Conservation (phyloP, 2,888 invertebrate genomes). For the Andrena minutula region DNA sequence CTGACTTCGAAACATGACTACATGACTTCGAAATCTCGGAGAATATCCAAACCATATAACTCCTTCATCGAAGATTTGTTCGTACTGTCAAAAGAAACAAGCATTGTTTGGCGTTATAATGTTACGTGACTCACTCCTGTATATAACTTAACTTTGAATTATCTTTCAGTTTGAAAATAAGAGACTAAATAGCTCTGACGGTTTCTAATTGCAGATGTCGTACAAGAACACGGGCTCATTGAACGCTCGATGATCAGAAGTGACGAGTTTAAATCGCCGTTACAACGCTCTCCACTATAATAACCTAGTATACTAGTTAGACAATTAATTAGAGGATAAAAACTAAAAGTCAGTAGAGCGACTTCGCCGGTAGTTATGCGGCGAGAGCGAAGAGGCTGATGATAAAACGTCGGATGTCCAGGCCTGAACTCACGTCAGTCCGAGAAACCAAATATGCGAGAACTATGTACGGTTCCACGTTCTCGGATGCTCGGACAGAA, state of each 20-base stretch:
- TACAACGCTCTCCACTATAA: constrained; percentile 83
- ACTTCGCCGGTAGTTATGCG: constrained; percentile 67
- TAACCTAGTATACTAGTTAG: constrained; percentile 87
- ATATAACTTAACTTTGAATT: no score
- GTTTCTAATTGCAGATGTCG: constrained; percentile 77
- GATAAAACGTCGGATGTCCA: constrained; percentile 67
- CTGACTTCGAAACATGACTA: no score
- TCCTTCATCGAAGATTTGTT: no score
- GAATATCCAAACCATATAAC: no score
- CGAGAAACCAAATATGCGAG: constrained; percentile 55
- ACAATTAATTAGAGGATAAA: constrained; percentile 89
- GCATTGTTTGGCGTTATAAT: background rate
- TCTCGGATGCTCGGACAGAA: constrained; percentile 63
- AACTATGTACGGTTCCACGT: constrained; percentile 60
- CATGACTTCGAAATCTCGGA: no score
- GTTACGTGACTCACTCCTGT: no score
- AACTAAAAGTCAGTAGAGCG: constrained; percentile 76
- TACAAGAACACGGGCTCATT: constrained; percentile 81
- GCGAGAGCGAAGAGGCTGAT: constrained; percentile 68
- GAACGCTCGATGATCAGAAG: constrained; percentile 82
- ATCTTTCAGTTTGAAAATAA: background rate
- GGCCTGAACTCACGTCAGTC: constrained; percentile 67
- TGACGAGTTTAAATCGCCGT: constrained; percentile 83
- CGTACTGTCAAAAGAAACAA: no score
- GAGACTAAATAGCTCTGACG: background rate